phyloP scores from a whole-genome alignment of 2,113 vertebrate species.

The Globicephala melas region DNA sequence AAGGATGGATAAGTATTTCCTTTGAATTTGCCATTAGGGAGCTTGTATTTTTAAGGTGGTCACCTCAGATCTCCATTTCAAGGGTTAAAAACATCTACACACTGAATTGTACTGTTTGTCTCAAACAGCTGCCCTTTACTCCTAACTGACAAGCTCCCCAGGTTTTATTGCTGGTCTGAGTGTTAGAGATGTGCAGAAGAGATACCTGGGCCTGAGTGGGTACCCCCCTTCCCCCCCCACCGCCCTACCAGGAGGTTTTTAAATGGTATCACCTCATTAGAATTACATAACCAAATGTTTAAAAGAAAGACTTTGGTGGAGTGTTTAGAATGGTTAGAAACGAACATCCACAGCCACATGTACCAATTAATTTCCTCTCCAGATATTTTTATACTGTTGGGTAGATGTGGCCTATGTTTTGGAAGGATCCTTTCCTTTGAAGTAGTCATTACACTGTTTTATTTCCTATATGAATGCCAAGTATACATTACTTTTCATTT shows the following conservation, averaged over 20 bases:
- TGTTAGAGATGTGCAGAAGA: not conserved
- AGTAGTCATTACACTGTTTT: not conserved
- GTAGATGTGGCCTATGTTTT: conserved; percentile 26
- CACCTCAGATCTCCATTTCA: not conserved
- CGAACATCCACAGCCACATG: conserved; percentile 26
- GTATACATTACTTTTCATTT: conserved; percentile 36
- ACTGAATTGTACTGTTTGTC: not conserved
- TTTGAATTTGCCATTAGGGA: not conserved
- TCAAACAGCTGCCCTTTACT: not conserved
- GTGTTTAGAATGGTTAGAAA: conserved; percentile 30
- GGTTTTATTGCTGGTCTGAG: not conserved
- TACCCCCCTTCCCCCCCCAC: not conserved
- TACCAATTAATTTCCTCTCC: conserved; percentile 51
- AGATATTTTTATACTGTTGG: conserved; percentile 31
- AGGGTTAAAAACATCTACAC: not conserved
- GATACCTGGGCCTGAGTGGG: not conserved
- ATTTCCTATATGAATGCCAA: conserved; percentile 34
- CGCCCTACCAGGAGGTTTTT: not conserved
- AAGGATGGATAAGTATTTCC: not conserved
- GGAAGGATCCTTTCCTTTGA: conserved; percentile 39
- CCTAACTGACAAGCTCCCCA: not conserved
- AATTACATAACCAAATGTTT: conserved; percentile 6
- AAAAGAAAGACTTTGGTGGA: conserved; percentile 35
- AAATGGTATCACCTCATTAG: not conserved
- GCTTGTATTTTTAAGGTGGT: not conserved